Percentiles rank a stretch among this genome's conserved stretches.
These are phyloP conservation scores for Apus apus DNA, from an alignment of 2,113 vertebrate genomes.

Conservation along the genomic window DNA sequence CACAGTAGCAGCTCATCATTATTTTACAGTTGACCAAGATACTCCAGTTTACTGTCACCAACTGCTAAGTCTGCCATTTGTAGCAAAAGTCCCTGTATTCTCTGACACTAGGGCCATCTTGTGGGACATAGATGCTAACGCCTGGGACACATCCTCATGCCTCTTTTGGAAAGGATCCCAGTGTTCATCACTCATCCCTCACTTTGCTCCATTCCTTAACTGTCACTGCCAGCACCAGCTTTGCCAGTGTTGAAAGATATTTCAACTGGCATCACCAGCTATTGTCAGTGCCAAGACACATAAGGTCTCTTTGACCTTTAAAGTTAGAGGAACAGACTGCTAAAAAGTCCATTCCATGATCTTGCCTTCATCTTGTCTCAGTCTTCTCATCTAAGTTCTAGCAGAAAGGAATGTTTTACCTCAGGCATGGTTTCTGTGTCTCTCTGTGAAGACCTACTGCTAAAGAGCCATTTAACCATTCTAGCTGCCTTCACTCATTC, in stretches of 20 bases:
- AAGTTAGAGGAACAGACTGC: background rate
- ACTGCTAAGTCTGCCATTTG: background rate
- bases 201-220: background rate
- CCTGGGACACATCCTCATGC: background rate
- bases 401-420: background rate
- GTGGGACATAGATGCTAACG: background rate
- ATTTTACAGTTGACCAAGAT: background rate
- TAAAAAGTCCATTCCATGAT: background rate
- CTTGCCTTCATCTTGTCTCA: background rate
- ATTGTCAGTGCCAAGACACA: background rate
- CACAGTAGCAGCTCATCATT: background rate
- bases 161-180: background rate
- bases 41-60: background rate
- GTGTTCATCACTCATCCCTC: background rate
- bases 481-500: background rate
- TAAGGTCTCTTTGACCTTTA: background rate
- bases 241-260: background rate
- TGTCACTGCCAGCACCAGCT: background rate
- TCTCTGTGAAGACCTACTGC: background rate
- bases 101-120: background rate
- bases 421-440: background rate
- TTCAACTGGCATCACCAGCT: background rate
- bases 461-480: background rate
- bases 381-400: background rate
- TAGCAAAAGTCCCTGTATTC: background rate